phyloP scores from a whole-genome alignment of 2,797 vertebrate genomes.

The Dendrocincla fuliginosa region DNA sequence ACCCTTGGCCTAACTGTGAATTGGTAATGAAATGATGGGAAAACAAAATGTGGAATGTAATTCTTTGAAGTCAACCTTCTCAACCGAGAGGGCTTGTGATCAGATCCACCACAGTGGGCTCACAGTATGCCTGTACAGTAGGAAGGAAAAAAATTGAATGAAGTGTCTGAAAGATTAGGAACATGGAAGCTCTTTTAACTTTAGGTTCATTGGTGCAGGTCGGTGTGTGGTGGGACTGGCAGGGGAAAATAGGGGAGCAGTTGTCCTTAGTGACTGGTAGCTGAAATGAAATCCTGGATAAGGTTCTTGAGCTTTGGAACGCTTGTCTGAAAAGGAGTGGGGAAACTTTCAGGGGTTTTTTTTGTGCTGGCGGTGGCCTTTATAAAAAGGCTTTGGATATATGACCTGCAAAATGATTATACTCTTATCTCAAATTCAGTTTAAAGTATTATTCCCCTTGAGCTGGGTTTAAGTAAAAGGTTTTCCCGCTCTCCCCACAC shows the following conservation, averaged over 20 bases:
- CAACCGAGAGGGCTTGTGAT: accelerated
- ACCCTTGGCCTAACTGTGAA: not conserved
- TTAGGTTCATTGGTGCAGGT: not conserved
- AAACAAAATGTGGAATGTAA: not conserved
- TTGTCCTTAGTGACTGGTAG: not conserved
- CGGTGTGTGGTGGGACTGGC: not conserved
- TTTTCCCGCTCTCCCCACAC: accelerated
- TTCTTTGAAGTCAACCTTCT: not conserved
- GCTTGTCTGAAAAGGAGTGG: not conserved
- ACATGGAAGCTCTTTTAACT: not conserved
- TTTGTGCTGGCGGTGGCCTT: not conserved
- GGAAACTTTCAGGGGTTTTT: not conserved
- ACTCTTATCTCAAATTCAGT: not conserved
- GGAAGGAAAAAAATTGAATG: not conserved
- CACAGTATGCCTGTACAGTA: not conserved
- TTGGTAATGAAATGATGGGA: not conserved
- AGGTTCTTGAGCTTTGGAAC: not conserved
- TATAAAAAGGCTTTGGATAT: not conserved
- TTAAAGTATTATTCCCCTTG: not conserved
- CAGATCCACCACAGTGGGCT: not conserved
- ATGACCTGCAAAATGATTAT: not conserved
- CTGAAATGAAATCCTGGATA: not conserved
- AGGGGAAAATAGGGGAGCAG: accelerated
- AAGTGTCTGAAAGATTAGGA: not conserved
- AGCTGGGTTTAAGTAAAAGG: not conserved